Base-by-base conservation (phyloP, 2,113 vertebrate genomes). In the Zosterops borbonicus region DNA sequence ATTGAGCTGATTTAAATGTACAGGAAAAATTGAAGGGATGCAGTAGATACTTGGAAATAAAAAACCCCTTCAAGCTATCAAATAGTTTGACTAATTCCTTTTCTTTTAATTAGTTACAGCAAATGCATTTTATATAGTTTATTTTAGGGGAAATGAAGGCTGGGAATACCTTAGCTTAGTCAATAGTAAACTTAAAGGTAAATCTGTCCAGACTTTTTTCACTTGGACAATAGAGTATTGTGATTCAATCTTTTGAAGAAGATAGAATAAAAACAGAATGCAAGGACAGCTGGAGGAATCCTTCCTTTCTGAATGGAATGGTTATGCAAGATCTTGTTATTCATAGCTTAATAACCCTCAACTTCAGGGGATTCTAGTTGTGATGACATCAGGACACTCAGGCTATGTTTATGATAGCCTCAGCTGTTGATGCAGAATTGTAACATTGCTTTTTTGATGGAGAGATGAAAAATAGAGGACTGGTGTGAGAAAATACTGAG, bases 1-100 rank as follows among this genome's bases (percentile, higher is more conserved):
- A 50, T 50, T 83, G 82, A 80, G 80, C 46, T 77, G 56, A 93
- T 82, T 92, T 95, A 80, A 73, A 80, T 79, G 39, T 84, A 80
- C 59, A 88, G 68, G 44, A 77, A 62, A 92, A 75, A 29, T 86
- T 62, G 64, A 93, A 90, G 49, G 33, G 75, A 52, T 68, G 44
- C n/a, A 42, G 18, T 46, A 79, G 49, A 84, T 75, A 65, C 23
- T 39, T 29, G 63, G 4, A 23, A 39, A 71, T 28, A 35, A 71
- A 33, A 35, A 11, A 20, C 0, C 0, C 2, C n/a, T 17, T 47
- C 22, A 60, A 85, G 83, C 29, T 62, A 46, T 81, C 47, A 67
- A 70, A 70, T 47, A 82, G 21, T 84, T 84, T 84, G 58, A 76
- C 58, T 87, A 35, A 19, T 77, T 69, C 16, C 4, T 68, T 64